Evolutionary conservation across 2,113 vertebrate genomes (phyloP), one percentile per base, ranked within the genome.

Genomic region (Prochilodus magdalenae): DNA sequence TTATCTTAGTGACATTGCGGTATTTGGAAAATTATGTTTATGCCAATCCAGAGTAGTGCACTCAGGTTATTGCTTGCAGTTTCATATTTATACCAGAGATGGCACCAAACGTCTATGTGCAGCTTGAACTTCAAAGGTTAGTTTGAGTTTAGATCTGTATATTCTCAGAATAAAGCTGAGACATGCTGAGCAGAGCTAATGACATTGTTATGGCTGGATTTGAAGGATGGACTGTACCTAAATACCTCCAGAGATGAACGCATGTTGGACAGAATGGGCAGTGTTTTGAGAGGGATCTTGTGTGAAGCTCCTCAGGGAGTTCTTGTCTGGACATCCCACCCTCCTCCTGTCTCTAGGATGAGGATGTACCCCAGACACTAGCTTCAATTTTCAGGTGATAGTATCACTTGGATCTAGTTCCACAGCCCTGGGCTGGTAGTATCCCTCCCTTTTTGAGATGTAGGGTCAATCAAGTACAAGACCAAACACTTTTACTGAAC

Each of bases 121-220:
- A n/a, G n/a, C n/a, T n/a, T 1, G 4, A 2, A 18, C 49, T 51
- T 51, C 16, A 51, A 18, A 14, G 4, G 40, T 44, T 44, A 44
- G 40, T 10, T 5, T 44, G 40, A 10, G 8, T 44, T 4, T 1
- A 44, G 40, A 44, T 44, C 40, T 1, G 8, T 44, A 10, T 4
- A 10, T 44, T 44, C 40, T 44, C 40, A 44, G 40, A 44, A 44
- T 44, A 44, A 44, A 73, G 71, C 74, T 77, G 24, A 77, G 26
- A 44, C 24, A 14, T 73, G 40, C 63, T 49, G n/a, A 72, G 63
- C 40, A 40, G 75, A 72, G 51, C 63, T 49, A 72, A 63, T 73
- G 69, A 57, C 75, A 81, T 85, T 12, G 77, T 77, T 73, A 67
- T 59, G 74, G 36, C 51, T 72, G 55, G 22, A 26, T 59, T 40